phyloP scores from a whole-genome alignment of 2,888 invertebrate genomes.

The Calameuta pallipes region DNA sequence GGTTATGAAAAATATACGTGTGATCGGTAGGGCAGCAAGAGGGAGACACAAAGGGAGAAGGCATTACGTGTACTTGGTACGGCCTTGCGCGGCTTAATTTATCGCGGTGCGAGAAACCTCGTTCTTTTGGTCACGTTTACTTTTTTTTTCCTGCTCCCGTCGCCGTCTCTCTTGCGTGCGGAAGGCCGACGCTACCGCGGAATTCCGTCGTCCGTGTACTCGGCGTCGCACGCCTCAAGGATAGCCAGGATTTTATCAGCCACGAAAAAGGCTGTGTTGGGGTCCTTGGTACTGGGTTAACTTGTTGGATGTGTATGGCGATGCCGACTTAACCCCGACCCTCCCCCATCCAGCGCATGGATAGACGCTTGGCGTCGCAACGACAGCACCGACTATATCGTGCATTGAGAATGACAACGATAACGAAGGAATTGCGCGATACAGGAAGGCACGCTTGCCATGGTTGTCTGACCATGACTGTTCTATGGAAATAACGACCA shows the following conservation, averaged over 20 bases:
- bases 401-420: not conserved
- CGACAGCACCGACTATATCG: not conserved
- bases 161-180: conserved; percentile 18
- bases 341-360: not conserved
- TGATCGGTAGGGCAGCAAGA: not conserved
- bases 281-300: not conserved
- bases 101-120: conserved; percentile 45
- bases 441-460: conserved; percentile 31
- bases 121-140: conserved; percentile 27
- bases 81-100: conserved; percentile 57
- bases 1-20: not conserved
- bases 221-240: not conserved
- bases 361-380: not conserved
- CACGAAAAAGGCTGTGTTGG: not conserved
- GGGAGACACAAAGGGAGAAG: not conserved
- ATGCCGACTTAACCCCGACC: not conserved
- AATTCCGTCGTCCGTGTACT: not conserved
- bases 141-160: conserved; percentile 30
- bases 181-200: not conserved
- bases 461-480: conserved; percentile 36
- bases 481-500: conserved; percentile 49
- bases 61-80: conserved; percentile 15
- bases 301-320: not conserved
- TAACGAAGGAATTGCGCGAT: conserved; percentile 37
- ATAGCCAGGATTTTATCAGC: not conserved